Evolutionary conservation across 1,140 invertebrate species (phyloP).

Genomic region (Pogonomyrmex californicus): DNA sequence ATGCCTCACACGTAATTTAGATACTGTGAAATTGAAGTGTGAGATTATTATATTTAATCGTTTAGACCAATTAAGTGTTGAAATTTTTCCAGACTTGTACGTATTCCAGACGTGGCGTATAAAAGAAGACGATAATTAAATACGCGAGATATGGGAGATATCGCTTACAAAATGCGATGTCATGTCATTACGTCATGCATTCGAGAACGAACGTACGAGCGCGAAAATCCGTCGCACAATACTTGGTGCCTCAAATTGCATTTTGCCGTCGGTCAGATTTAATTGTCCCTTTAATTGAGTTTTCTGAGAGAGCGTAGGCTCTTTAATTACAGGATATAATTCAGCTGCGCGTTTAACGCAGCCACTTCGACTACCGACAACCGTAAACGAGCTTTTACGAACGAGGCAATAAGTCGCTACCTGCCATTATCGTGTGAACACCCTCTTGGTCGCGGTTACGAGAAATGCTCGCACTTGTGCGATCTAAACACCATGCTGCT

Average conservation of each 20-base stretch:
- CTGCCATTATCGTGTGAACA: slow-evolving; percentile 18
- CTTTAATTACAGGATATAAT: slow-evolving; percentile 64
- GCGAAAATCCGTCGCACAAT: background rate
- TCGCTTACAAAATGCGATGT: background rate
- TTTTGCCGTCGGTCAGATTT: slow-evolving; percentile 41
- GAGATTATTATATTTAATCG: background rate
- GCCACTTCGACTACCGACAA: slow-evolving; percentile 30
- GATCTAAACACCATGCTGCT: slow-evolving; percentile 1
- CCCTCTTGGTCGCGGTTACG: background rate
- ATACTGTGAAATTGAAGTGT: background rate
- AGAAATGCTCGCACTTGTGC: background rate
- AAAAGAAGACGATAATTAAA: background rate
- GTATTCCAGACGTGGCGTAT: background rate
- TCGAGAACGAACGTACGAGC: background rate
- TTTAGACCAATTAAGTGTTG: background rate
- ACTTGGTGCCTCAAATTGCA: slow-evolving; percentile 34
- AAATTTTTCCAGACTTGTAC: background rate
- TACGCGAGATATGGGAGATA: background rate
- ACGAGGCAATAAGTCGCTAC: slow-evolving; percentile 28
- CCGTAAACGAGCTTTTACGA: slow-evolving; percentile 37
- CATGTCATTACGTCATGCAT: background rate
- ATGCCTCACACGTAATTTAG: background rate
- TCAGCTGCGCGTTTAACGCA: slow-evolving; percentile 25
- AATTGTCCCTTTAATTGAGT: slow-evolving; percentile 60
- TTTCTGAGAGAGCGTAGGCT: slow-evolving; percentile 19